Conservation (phyloP, 2,888 invertebrate species). For the Pandemis cinnamomeana region DNA sequence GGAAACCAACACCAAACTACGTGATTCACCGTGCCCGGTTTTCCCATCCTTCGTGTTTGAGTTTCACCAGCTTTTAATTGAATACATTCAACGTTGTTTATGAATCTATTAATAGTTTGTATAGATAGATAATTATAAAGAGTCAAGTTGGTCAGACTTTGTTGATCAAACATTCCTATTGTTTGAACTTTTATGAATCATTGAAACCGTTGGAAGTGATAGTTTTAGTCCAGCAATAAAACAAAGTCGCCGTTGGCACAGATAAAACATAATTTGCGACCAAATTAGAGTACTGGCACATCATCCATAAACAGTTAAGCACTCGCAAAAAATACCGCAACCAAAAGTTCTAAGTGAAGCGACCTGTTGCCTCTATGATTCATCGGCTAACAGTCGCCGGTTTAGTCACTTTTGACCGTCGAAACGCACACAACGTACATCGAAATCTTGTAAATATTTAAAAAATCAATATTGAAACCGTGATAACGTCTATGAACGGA, state of each 20-base stretch:
- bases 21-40: slow-evolving; percentile 25
- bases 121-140: background rate
- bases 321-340: slow-evolving; percentile 73
- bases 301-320: slow-evolving; percentile 67
- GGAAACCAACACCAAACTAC: slow-evolving; percentile 9
- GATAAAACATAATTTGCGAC: slow-evolving; percentile 46
- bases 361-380: slow-evolving; percentile 72
- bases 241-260: slow-evolving; percentile 29
- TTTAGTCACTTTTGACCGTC: slow-evolving; percentile 66
- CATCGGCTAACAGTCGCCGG: slow-evolving; percentile 56
- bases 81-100: background rate
- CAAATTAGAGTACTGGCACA: slow-evolving; percentile 62
- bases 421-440: slow-evolving; percentile 58
- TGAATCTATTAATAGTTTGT: background rate
- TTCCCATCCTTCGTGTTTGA: background rate
- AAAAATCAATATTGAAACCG: slow-evolving; percentile 65
- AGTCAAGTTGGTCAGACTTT: background rate
- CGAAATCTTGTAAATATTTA: slow-evolving; percentile 66
- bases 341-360: slow-evolving; percentile 70
- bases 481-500: background rate
- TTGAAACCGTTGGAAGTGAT: slow-evolving; percentile 18
- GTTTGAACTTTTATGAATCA: slow-evolving; percentile 4
- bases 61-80: background rate
- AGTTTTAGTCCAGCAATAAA: slow-evolving; percentile 19
- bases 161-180: background rate